Conservation (phyloP, 2,888 invertebrate species). For the Patella ulyssiponensis region DNA sequence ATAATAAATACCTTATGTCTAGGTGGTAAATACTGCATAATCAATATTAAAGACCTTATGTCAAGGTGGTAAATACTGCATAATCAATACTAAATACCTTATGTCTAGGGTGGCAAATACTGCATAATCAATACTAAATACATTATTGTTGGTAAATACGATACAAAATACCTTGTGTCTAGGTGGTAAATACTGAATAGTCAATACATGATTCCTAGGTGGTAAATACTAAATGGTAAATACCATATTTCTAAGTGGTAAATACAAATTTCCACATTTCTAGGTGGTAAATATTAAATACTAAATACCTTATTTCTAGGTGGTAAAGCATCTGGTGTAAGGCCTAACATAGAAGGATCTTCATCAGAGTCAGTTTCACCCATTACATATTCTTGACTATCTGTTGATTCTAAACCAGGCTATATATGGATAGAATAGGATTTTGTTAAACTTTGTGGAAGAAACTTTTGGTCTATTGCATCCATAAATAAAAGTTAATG, state of each 20-base stretch:
- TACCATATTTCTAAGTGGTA: too few relatives aligned
- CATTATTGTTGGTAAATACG: too few relatives aligned
- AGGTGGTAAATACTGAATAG: too few relatives aligned
- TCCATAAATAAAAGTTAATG: too few relatives aligned
- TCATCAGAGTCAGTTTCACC: neutral
- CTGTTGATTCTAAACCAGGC: conserved; percentile 3
- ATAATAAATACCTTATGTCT: neutral
- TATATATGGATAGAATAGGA: neutral
- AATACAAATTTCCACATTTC: too few relatives aligned
- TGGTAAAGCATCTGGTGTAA: neutral
- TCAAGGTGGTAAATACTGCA: too few relatives aligned
- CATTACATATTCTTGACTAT: neutral
- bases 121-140: too few relatives aligned
- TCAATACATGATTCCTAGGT: too few relatives aligned
- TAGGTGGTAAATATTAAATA: too few relatives aligned
- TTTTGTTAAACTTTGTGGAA: too few relatives aligned
- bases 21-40: neutral
- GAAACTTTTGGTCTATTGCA: too few relatives aligned
- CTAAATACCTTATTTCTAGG: neutral
- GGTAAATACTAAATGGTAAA: too few relatives aligned
- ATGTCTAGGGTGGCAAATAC: neutral
- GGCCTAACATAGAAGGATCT: neutral
- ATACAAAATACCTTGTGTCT: neutral
- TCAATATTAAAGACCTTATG: neutral
- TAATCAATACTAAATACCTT: neutral